phyloP scores from a whole-genome alignment of 2,888 invertebrate species.

The Cynaeus angustus region DNA sequence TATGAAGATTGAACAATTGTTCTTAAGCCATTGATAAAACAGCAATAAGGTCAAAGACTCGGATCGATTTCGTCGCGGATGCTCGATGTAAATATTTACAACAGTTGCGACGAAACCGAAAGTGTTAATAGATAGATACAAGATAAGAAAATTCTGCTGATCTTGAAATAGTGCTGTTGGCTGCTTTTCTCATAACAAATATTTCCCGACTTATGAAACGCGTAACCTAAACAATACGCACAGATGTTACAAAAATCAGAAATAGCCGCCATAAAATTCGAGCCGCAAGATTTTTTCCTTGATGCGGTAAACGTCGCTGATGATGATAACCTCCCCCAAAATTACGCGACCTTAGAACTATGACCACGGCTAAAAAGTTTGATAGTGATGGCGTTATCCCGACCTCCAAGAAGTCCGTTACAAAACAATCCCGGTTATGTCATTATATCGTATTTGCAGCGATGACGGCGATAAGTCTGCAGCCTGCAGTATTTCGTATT shows the following conservation, averaged over 20 bases:
- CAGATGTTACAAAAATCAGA: slow-evolving; percentile 22
- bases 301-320: slow-evolving; percentile 1
- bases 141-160: slow-evolving; percentile 32
- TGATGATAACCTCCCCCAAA: slow-evolving; percentile 24
- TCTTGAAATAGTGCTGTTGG: slow-evolving; percentile 18
- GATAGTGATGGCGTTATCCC: slow-evolving; percentile 13
- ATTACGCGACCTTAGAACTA: slow-evolving; percentile 22
- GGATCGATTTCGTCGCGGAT: slow-evolving; percentile 32
- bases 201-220: slow-evolving; percentile 28
- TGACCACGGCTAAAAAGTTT: slow-evolving; percentile 34
- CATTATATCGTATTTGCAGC: slow-evolving; percentile 8
- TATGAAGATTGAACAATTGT: slow-evolving; percentile 4
- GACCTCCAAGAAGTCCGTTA: slow-evolving; percentile 19
- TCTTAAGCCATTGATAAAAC: slow-evolving; percentile 30
- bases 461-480: slow-evolving; percentile 19
- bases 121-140: slow-evolving; percentile 34
- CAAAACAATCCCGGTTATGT: slow-evolving; percentile 23
- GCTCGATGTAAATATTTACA: slow-evolving; percentile 40
- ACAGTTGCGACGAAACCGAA: slow-evolving; percentile 25
- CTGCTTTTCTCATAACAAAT: slow-evolving; percentile 24
- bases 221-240: slow-evolving; percentile 11
- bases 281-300: slow-evolving; percentile 6
- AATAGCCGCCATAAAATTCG: slow-evolving; percentile 15
- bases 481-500: slow-evolving; percentile 15
- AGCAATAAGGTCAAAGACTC: slow-evolving; percentile 37